phyloP scores from a whole-genome alignment of 1,140 invertebrate genomes.

The Hylyphantes graminicola region DNA sequence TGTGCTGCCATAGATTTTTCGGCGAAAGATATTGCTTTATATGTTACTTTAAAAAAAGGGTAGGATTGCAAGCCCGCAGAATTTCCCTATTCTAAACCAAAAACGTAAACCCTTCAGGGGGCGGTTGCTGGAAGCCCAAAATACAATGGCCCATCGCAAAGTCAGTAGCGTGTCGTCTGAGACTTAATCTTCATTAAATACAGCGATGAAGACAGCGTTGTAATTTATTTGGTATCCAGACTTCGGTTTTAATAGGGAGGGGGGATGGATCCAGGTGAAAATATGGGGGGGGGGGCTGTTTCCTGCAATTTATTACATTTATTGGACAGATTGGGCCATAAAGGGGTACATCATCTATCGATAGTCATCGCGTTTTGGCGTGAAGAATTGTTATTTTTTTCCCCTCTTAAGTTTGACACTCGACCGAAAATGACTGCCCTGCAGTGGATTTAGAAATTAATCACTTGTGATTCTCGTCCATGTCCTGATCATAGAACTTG shows the following conservation, averaged over 20 bases:
- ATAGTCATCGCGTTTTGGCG: slow-evolving; percentile 26
- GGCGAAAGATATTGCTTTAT: too few relatives aligned
- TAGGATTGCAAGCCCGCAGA: not conserved
- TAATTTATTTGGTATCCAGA: slow-evolving; percentile 45
- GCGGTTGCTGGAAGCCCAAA: not conserved
- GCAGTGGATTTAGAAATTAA: too few relatives aligned
- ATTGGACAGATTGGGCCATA: slow-evolving; percentile 44
- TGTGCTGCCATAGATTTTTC: too few relatives aligned
- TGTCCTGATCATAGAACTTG: too few relatives aligned
- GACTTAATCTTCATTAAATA: slow-evolving; percentile 48
- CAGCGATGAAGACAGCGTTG: slow-evolving; percentile 46
- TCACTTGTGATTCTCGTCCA: too few relatives aligned
- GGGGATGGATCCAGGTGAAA: not conserved
- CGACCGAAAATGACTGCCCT: too few relatives aligned
- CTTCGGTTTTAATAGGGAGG: slow-evolving; percentile 27
- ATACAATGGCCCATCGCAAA: slow-evolving; percentile 14
- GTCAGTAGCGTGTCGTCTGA: slow-evolving; percentile 39
- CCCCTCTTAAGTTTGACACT: too few relatives aligned
- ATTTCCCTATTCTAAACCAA: not conserved
- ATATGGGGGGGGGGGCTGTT: slow-evolving; percentile 26
- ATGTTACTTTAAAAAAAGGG: too few relatives aligned
- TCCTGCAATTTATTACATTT: slow-evolving; percentile 57
- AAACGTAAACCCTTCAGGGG: not conserved
- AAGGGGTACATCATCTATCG: slow-evolving; percentile 1
- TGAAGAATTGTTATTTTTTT: too few relatives aligned